phyloP scores from a whole-genome alignment of 2,888 invertebrate genomes.

The Candidula unifasciata region DNA sequence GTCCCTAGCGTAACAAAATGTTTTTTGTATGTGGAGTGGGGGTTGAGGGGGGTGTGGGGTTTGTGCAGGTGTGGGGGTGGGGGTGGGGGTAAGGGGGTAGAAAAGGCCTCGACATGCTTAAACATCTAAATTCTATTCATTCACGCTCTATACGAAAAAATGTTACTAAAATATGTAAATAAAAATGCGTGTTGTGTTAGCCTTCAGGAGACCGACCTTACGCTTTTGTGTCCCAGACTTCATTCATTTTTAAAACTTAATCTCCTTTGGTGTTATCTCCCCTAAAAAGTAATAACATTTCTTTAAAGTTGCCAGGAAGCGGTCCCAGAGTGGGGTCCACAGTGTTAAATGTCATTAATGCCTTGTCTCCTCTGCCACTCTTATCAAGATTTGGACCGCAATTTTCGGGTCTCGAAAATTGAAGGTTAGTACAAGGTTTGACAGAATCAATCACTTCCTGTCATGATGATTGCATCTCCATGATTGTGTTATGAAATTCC shows the following conservation, averaged over 20 bases:
- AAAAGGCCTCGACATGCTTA: too few relatives aligned
- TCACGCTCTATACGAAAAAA: too few relatives aligned
- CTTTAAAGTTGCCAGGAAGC: slow-evolving; percentile 36
- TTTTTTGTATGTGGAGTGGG: too few relatives aligned
- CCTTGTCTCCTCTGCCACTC: slow-evolving; percentile 35
- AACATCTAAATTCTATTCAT: too few relatives aligned
- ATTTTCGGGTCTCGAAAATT: slow-evolving; percentile 41
- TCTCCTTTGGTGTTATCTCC: slow-evolving; percentile 32
- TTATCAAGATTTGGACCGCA: slow-evolving; percentile 42
- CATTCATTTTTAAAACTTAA: slow-evolving; percentile 43
- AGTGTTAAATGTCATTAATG: slow-evolving; percentile 39
- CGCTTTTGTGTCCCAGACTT: slow-evolving; percentile 2
- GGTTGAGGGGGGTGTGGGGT: too few relatives aligned
- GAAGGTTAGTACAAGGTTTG: slow-evolving; percentile 42
- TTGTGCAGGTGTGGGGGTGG: too few relatives aligned
- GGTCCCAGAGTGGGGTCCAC: slow-evolving; percentile 24
- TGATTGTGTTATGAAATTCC: slow-evolving; percentile 1
- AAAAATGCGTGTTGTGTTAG: background rate
- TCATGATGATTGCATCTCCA: slow-evolving; percentile 25
- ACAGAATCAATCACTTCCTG: slow-evolving; percentile 43
- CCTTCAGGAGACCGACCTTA: background rate
- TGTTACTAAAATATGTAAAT: too few relatives aligned
- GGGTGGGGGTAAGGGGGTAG: too few relatives aligned
- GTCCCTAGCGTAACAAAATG: too few relatives aligned
- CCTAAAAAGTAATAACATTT: slow-evolving; percentile 26